Evolutionary conservation across 2,888 invertebrate genomes (phyloP), one percentile per base, ranked within the genome.

Genomic region (Trilocha varians): DNA sequence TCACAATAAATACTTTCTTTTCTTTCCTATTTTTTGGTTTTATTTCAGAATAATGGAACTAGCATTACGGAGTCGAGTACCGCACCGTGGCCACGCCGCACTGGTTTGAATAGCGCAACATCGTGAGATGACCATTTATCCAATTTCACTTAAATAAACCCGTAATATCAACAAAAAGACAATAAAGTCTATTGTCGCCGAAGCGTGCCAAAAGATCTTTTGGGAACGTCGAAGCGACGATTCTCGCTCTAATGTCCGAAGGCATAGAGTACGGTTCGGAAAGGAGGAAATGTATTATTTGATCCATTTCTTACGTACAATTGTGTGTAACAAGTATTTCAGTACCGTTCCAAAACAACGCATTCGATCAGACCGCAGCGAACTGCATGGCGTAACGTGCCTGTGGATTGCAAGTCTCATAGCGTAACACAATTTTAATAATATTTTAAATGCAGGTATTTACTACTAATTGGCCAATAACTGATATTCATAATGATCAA

Each of bases 81-180:
- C 65, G 67, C 70, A 61, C 75, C 52, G 68, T 55, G 59, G 65
- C 68, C 61, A 55, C 57, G 49, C 71, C 60, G 57, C 68, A 55
- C 65, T 53, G 62, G 71, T 76, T 84, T 82, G 85, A 82, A 70
- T 70, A 70, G 72, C 63, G 64, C 66, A 70, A 77, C 74, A 74
- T 73, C 57, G 67, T 65, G 76, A 77, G 75, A 75, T 79, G 76
- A 77, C 79, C 82, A 82, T 87, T 87, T 86, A 86, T 84, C 79
- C 72, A 80, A 83, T 85, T 86, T 83, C 85, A 75, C 82, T 83
- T 82, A 83, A 83, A 83, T 82, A 80, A 80, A 82, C 77, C 74
- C 64, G 80, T 77, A 77, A 79, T 82, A 71, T 79, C 67, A 68
- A 75, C 76, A 84, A 83, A 83, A 83, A 78, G 77, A 76, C 68